Conservation (phyloP, 2,888 invertebrate genomes). For the Morpho helenor region DNA sequence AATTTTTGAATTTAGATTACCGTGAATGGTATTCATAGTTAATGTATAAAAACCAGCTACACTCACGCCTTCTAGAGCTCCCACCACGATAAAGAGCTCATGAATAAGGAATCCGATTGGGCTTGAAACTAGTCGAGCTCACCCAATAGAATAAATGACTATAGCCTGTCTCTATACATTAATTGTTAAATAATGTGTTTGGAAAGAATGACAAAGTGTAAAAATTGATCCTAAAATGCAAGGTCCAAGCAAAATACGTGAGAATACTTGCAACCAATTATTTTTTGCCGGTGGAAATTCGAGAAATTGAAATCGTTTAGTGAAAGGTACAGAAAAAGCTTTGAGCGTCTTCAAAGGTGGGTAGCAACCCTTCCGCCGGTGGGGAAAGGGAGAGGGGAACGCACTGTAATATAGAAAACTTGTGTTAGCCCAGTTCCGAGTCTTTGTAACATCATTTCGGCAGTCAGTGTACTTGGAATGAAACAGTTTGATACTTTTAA, state of each 20-base stretch:
- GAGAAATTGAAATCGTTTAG: slow-evolving; percentile 78
- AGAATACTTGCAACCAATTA: slow-evolving; percentile 73
- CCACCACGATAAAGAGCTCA: too few relatives aligned
- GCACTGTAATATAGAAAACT: slow-evolving; percentile 79
- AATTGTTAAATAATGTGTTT: not conserved
- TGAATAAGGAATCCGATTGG: too few relatives aligned
- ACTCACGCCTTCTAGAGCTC: too few relatives aligned
- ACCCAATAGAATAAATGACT: too few relatives aligned
- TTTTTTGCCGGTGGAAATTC: slow-evolving; percentile 73
- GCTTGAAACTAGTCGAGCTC: too few relatives aligned
- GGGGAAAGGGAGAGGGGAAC: slow-evolving; percentile 45
- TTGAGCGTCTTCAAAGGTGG: slow-evolving; percentile 77
- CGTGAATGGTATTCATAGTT: too few relatives aligned
- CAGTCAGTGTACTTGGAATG: slow-evolving; percentile 48
- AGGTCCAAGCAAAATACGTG: slow-evolving; percentile 42
- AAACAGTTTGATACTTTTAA: slow-evolving; percentile 39
- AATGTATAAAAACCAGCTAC: too few relatives aligned
- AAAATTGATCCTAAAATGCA: slow-evolving; percentile 10
- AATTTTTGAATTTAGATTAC: too few relatives aligned
- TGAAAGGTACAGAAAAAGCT: slow-evolving; percentile 74
- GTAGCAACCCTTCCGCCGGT: slow-evolving; percentile 58
- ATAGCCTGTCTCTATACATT: too few relatives aligned
- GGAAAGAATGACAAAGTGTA: not conserved
- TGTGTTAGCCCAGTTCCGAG: slow-evolving; percentile 79
- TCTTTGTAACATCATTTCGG: slow-evolving; percentile 79